Base-by-base conservation (phyloP, 2,888 invertebrate genomes). In the Acrobasis consociella region DNA sequence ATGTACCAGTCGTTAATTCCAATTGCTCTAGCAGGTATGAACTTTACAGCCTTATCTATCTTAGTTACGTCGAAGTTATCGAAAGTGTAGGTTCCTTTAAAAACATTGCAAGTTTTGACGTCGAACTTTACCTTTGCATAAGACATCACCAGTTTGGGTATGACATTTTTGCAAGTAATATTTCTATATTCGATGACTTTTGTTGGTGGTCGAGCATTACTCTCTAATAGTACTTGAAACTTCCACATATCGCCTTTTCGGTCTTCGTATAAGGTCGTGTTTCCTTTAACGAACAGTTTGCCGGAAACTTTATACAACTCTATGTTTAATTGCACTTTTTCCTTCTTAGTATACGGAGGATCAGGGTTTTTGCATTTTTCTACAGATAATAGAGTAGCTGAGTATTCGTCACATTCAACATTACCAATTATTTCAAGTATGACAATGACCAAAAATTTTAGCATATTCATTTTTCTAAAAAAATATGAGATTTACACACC, bases 21-120 rank as follows among this genome's bases (percentile, higher is more conserved):
- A 13, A 15, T 5, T 31, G 13, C 49, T 9, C 59, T 49, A 15
- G 37, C 13, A 31, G 59, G 59, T 37, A 59, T 49, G n/a, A 49
- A 59, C 15, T 22, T 49, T 22, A 49, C 46, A 37, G 46, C 59
- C 15, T 13, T 16, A 8, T 59, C 59, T 49, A 59, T 59, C 37
- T 31, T 59, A 49, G 8, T 37, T 2, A 59, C 10, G 37, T 59
- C 59, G 13, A 59, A 59, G 3, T 59, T n/a, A 2, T 31, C 13
- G 16, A 59, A 37, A 31, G 2, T 37, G 22, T 49, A 49, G 2
- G 42, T 42, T 2, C 42, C 42, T 13, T 42, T 42, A 11, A 11
- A 42, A 13, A 42, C 42, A 42, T 11, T 13, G 11, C 42, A 42
- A 42, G 42, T 42, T 42, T 42, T 42, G 0, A 3, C 11, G 42